phyloP scores from a whole-genome alignment of 2,113 vertebrate genomes.

The Collichthys lucidus region DNA sequence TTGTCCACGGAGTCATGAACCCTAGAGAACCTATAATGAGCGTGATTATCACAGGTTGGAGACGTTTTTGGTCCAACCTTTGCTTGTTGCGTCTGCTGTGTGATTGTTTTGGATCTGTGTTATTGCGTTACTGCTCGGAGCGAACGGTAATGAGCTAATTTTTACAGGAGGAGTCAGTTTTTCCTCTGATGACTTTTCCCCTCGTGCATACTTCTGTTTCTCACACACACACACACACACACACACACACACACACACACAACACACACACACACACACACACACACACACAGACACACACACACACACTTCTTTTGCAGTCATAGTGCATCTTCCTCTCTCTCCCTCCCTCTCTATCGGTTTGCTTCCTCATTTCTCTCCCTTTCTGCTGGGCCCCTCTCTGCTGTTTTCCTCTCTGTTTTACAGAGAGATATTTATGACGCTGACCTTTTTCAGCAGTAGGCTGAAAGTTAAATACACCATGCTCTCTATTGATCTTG shows the following conservation, averaged over 20 bases:
- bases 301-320: background rate
- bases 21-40: conserved; percentile 68
- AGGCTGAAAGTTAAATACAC: conserved; percentile 69
- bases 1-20: conserved; percentile 61
- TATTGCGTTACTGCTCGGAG: conserved; percentile 25
- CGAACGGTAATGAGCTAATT: conserved; percentile 60
- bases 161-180: conserved; percentile 28
- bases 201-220: background rate
- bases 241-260: background rate
- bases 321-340: background rate
- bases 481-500: conserved; percentile 63
- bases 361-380: background rate
- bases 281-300: background rate
- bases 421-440: conserved; percentile 70
- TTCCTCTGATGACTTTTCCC: conserved; percentile 3
- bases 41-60: conserved; percentile 61
- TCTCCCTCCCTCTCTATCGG: background rate
- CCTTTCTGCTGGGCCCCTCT: background rate
- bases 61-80: conserved; percentile 26
- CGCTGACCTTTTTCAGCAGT: conserved; percentile 69
- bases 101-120: conserved; percentile 19
- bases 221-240: background rate
- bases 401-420: conserved; percentile 40
- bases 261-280: background rate
- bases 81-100: conserved; percentile 37